Evolutionary conservation across 2,888 invertebrate species (phyloP).

Genomic region (Orchesellides sinensis): DNA sequence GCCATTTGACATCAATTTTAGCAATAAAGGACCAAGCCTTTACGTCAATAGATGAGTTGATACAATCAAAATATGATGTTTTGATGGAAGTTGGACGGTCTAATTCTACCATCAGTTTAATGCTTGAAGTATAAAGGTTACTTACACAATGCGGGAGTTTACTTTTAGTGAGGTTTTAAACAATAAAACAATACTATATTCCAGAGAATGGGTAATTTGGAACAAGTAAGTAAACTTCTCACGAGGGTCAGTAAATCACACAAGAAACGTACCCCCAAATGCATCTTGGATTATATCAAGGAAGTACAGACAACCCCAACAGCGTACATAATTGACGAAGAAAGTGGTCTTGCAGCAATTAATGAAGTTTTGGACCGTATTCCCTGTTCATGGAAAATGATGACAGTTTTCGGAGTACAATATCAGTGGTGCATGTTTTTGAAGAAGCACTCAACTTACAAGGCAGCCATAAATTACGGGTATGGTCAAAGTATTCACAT

Average conservation of each 20-base stretch:
- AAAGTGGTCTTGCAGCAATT: conserved; percentile 35
- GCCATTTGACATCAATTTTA: conserved; percentile 38
- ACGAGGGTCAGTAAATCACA: background rate
- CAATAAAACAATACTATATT: background rate
- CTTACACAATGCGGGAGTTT: background rate
- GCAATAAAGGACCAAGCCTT: conserved; percentile 33
- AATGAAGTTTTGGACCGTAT: conserved; percentile 18
- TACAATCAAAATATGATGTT: conserved; percentile 38
- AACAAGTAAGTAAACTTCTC: background rate
- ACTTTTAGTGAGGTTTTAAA: background rate
- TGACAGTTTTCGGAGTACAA: conserved; percentile 34
- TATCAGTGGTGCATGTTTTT: conserved; percentile 61
- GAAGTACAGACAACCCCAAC: conserved; percentile 4
- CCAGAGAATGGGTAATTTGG: background rate
- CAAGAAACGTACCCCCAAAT: background rate
- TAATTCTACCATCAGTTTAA: conserved; percentile 46
- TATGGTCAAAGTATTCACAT: too few relatives aligned
- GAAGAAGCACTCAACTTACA: conserved; percentile 25
- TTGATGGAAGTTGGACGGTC: conserved; percentile 47
- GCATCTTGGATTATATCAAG: background rate
- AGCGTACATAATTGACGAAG: conserved; percentile 64
- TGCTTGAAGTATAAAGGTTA: conserved; percentile 8
- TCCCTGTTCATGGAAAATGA: conserved; percentile 43
- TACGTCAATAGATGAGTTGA: conserved; percentile 43
- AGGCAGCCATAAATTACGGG: conserved; percentile 52